phyloP scores from a whole-genome alignment of 2,797 vertebrate species.

The Emys orbicularis region DNA sequence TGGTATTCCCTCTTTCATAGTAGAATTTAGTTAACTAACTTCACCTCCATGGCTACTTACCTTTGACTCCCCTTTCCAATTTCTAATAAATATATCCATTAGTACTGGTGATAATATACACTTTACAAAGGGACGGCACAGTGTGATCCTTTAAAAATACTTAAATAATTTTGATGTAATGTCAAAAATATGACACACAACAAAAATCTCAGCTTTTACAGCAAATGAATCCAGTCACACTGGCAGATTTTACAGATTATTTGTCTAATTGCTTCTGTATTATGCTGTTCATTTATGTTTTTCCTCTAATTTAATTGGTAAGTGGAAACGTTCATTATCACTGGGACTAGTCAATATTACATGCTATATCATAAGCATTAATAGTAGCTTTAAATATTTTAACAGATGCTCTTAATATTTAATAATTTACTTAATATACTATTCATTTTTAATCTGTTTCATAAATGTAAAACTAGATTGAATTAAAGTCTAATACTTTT shows the following conservation, averaged over 20 bases:
- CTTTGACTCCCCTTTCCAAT: conserved; percentile 67
- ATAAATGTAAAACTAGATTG: conserved; percentile 4
- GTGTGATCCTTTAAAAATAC: conserved; percentile 48
- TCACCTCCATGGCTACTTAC: conserved; percentile 78
- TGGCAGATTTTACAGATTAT: neutral
- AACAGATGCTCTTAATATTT: conserved; percentile 31
- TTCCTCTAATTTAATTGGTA: conserved; percentile 10
- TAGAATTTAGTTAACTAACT: conserved; percentile 87
- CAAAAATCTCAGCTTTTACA: neutral
- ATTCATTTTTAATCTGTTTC: conserved; percentile 35
- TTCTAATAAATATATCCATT: conserved; percentile 71
- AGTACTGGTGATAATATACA: conserved; percentile 69
- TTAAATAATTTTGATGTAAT: conserved; percentile 52
- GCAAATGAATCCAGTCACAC: conserved; percentile 52
- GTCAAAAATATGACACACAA: conserved; percentile 26
- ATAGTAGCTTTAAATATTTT: conserved; percentile 30
- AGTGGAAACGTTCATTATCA: conserved; percentile 59
- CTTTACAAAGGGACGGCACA: conserved; percentile 30
- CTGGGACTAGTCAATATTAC: conserved; percentile 51
- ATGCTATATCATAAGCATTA: conserved; percentile 48
- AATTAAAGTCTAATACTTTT: conserved; percentile 18
- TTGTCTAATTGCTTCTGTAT: neutral
- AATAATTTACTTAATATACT: conserved; percentile 15
- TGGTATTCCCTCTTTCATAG: conserved; percentile 80
- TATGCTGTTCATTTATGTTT: conserved; percentile 2